These are phyloP conservation scores for Pogonus chalceus DNA, from an alignment of 1,140 invertebrate species.

Conservation along the genomic window DNA sequence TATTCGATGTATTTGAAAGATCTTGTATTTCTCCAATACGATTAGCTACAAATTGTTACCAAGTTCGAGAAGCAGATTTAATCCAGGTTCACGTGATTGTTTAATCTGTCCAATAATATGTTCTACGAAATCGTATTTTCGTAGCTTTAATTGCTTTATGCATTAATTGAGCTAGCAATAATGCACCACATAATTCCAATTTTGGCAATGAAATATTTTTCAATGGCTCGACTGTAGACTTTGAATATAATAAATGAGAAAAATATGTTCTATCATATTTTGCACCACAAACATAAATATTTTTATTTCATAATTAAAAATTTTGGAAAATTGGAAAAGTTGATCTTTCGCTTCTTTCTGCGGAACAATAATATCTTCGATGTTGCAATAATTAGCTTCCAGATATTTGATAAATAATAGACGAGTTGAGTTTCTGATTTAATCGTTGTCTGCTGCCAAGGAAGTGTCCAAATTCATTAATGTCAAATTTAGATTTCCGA, in stretches of 20 bases:
- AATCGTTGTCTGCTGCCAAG: background rate
- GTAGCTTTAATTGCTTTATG: conserved; percentile 1
- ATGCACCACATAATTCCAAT: conserved; percentile 34
- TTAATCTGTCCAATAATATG: conserved; percentile 29
- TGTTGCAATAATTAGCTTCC: background rate
- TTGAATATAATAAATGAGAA: conserved; percentile 24
- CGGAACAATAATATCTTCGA: background rate
- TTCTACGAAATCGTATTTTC: conserved; percentile 3
- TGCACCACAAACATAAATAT: too few relatives aligned
- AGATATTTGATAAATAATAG: background rate
- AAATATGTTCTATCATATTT: too few relatives aligned
- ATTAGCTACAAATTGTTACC: conserved; percentile 27
- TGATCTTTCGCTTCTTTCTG: background rate
- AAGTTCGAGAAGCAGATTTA: conserved; percentile 14
- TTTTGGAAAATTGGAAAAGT: background rate
- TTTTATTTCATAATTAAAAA: conserved; percentile 6
- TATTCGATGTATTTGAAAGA: conserved; percentile 8
- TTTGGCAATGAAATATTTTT: conserved; percentile 31
- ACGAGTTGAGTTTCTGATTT: background rate
- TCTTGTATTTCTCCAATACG: conserved; percentile 29
- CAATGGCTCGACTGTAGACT: conserved; percentile 31
- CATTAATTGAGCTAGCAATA: conserved; percentile 23
- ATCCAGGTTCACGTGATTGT: conserved; percentile 29
- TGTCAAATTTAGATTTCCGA: too few relatives aligned
- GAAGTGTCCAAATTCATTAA: background rate